Evolutionary conservation across 1,140 invertebrate species (phyloP), one percentile per base, ranked within the genome.

Genomic region (Mylabris phalerata): DNA sequence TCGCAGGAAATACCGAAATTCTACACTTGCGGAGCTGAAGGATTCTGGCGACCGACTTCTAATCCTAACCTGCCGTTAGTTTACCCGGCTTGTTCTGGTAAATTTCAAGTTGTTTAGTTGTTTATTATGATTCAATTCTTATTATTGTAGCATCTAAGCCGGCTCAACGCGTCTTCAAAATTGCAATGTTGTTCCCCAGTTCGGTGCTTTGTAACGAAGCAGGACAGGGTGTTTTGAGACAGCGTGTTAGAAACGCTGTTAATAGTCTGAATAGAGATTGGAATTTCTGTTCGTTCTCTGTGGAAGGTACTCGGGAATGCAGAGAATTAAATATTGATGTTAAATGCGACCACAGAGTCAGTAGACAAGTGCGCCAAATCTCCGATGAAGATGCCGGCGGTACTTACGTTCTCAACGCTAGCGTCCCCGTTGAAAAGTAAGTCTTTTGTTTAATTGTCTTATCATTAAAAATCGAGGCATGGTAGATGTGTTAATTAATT

Each of bases 21-120:
- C 78, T 98, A 96, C 70, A 95, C 93, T 4, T 98, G 95, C 72
- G 94, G 93, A 10, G 92, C 91, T 52, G 94, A 98, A 83, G 94
- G 94, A 40, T 94, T 94, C 74, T 98, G 94, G 94, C 80, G 92
- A 62, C 95, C 95, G 24, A 93, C 89, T 2, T 79, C 76, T 24
- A 82, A 92, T 69, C 89, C 92, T 7, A 81, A 77, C 27, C 76
- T 89, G 60, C 89, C 90, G 9, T 73, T 95, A 57, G 77, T 93
- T 2, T 96, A 95, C 73, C 93, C 93, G 40, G 90, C 92, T 65
- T 96, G 93, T 73, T 92, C 92, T 67, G 80, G 88, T 89, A 83
- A 81, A 79, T 75, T n/a, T 45, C 6, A 43, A 13, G n/a, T n/a
- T 13, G 13, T 2, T 47, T 27, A 10, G 26, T 24, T 10, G 10